These are phyloP conservation scores for Chlorodrepanis virens DNA, from an alignment of 2,113 vertebrate genomes.

Conservation along the genomic window DNA sequence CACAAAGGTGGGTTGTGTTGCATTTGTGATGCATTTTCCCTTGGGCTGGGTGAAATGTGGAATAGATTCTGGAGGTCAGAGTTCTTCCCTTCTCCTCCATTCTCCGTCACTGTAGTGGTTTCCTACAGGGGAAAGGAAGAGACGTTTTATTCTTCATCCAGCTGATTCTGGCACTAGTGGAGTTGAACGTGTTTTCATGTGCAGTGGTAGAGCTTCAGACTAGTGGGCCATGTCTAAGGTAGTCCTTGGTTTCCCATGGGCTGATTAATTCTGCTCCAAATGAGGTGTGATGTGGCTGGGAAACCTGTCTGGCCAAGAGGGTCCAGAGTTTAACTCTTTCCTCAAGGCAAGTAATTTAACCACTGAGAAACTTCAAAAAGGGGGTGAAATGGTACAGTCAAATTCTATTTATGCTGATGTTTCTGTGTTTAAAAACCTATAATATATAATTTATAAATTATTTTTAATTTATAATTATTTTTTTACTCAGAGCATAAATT, in stretches of 20 bases:
- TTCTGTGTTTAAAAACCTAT: background rate
- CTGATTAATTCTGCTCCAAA: background rate
- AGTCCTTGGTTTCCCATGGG: background rate
- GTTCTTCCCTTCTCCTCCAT: background rate
- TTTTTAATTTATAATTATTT: background rate
- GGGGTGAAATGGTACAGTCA: accelerated
- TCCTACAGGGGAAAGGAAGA: accelerated
- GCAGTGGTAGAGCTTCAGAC: background rate
- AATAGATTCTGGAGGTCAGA: background rate
- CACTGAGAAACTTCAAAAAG: background rate
- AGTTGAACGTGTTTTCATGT: background rate
- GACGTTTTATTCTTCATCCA: background rate
- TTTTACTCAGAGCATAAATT: background rate
- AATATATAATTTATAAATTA: background rate
- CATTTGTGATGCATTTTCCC: accelerated
- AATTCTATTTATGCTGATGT: background rate
- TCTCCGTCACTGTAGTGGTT: background rate
- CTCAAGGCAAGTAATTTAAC: background rate
- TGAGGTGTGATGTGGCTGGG: background rate
- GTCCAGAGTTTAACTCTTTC: background rate
- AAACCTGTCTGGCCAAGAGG: background rate
- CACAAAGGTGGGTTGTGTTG: background rate
- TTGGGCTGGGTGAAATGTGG: background rate
- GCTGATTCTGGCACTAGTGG: background rate
- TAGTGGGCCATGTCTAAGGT: background rate